Evolutionary conservation across 2,888 invertebrate species (phyloP).

Genomic region (Rapana venosa): DNA sequence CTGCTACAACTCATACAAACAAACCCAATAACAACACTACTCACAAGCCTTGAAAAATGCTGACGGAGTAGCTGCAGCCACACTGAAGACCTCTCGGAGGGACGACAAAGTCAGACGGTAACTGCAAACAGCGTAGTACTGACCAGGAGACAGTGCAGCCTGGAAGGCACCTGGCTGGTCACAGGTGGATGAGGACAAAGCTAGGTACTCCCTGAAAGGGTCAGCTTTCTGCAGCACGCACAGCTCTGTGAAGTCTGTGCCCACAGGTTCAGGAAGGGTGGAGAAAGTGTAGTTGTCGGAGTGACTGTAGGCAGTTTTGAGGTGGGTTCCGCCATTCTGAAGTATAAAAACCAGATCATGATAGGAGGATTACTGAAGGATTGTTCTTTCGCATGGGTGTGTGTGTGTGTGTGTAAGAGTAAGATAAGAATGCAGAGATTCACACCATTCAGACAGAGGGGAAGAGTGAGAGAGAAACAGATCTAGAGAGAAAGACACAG

Average conservation of each 20-base stretch:
- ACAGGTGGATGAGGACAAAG: conserved; percentile 29
- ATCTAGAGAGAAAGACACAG: too few relatives aligned
- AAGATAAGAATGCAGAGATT: too few relatives aligned
- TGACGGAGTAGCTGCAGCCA: background rate
- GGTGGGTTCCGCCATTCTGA: background rate
- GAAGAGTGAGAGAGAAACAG: background rate
- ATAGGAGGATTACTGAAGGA: too few relatives aligned
- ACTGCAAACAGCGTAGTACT: conserved; percentile 32
- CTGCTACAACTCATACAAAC: too few relatives aligned
- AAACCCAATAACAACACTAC: conserved; percentile 1
- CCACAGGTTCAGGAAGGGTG: conserved; percentile 2
- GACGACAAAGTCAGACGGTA: conserved; percentile 15
- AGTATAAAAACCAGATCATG: background rate
- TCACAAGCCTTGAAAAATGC: conserved; percentile 33
- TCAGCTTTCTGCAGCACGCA: conserved; percentile 33
- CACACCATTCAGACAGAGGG: too few relatives aligned
- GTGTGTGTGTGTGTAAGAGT: too few relatives aligned
- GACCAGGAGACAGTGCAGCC: background rate
- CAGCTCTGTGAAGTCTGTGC: conserved; percentile 36
- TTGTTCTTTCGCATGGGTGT: too few relatives aligned
- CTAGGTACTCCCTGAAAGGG: conserved; percentile 35
- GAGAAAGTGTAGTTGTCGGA: conserved; percentile 10
- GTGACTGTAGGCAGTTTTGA: background rate
- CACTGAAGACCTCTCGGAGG: background rate
- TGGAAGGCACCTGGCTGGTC: conserved; percentile 31